phyloP scores from a whole-genome alignment of 2,797 vertebrate species.

The Tapirus indicus region DNA sequence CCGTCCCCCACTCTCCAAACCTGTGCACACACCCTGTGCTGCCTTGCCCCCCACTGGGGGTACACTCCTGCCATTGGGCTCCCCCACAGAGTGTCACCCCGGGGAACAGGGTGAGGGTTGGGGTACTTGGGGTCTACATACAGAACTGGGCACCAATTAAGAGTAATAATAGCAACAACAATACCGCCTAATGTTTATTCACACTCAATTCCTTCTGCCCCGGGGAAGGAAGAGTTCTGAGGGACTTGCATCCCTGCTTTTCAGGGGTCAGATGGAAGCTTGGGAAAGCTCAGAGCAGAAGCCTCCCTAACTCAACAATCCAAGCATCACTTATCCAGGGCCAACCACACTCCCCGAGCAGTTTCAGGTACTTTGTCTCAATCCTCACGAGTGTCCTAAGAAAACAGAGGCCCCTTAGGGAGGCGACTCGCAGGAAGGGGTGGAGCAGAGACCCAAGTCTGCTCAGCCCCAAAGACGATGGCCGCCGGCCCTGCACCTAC shows the following conservation, averaged over 20 bases:
- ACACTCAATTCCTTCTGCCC: neutral
- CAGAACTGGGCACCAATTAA: neutral
- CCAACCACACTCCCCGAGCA: neutral
- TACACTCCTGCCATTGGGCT: neutral
- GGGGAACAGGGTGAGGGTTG: accelerated
- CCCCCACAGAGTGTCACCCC: neutral
- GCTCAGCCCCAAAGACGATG: neutral
- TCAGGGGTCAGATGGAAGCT: neutral
- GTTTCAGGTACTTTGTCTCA: neutral
- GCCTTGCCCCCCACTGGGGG: neutral
- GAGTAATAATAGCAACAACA: neutral
- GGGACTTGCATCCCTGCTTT: neutral
- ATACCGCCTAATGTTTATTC: neutral
- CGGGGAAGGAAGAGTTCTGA: neutral
- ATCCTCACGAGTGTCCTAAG: neutral
- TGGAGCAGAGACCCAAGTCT: neutral
- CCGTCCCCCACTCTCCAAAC: neutral
- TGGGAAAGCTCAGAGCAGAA: neutral
- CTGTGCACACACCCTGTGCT: too few relatives aligned
- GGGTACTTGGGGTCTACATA: neutral
- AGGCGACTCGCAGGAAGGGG: neutral
- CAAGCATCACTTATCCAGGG: too few relatives aligned
- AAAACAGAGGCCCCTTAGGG: neutral
- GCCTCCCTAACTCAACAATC: neutral
- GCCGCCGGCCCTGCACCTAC: too few relatives aligned